A percentile compares a stretch with the other conserved stretches of the same genome.
These are phyloP conservation scores for Amblyjoppa proteus DNA, from an alignment of 2,888 invertebrate species.

Conservation along the genomic window DNA sequence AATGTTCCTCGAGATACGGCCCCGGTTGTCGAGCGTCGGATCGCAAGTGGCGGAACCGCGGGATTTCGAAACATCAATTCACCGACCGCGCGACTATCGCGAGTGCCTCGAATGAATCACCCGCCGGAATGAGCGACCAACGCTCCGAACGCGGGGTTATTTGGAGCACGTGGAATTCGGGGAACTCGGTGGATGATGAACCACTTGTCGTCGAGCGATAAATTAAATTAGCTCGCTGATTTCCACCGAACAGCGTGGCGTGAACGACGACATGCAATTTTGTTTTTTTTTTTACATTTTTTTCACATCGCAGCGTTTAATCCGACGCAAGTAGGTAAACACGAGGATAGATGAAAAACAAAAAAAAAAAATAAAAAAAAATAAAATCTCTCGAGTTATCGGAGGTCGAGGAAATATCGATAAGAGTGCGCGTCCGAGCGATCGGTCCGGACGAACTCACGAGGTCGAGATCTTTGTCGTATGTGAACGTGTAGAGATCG, in stretches of 20 bases:
- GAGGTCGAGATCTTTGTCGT: conserved; percentile 89
- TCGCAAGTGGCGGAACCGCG: conserved; percentile 1
- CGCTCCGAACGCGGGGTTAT: conserved; percentile 2
- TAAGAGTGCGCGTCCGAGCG: neutral
- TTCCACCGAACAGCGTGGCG: neutral
- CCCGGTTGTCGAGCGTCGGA: neutral
- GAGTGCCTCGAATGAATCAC: conserved; percentile 44
- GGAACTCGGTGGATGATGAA: conserved; percentile 1
- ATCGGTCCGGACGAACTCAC: conserved; percentile 75
- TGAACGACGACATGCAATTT: neutral
- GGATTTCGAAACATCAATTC: neutral
- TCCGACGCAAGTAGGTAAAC: neutral
- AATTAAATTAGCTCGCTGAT: neutral
- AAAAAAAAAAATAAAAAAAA: neutral
- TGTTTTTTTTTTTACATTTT: neutral
- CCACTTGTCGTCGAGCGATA: conserved; percentile 22
- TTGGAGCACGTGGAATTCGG: conserved; percentile 43
- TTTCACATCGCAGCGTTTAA: too few species aligned
- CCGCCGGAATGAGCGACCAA: neutral
- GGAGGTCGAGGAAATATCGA: conserved; percentile 48
- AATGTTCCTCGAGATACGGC: neutral
- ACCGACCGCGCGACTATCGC: neutral
- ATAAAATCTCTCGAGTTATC: conserved; percentile 12
- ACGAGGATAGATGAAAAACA: too few species aligned
- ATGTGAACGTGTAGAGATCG: conserved; percentile 94